A percentile compares a stretch with the other conserved stretches of the same genome.
Conservation (phyloP, 2,113 vertebrate species). For the Sinocyclocheilus grahami region DNA sequence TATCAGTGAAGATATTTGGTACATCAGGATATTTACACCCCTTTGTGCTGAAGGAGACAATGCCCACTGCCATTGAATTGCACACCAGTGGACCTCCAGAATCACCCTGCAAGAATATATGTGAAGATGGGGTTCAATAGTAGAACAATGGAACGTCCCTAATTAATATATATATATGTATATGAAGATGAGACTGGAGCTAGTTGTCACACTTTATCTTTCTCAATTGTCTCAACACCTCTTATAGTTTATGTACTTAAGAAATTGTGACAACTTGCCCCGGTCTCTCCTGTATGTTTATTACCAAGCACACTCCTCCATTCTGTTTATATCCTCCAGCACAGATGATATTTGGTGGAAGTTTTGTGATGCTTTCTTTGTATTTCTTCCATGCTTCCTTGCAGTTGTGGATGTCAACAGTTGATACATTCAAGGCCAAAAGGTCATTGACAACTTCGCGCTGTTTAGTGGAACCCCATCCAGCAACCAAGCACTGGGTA, state of each 20-base stretch:
- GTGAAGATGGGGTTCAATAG: neutral
- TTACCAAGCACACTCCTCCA: slow-evolving; percentile 35
- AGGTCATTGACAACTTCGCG: neutral
- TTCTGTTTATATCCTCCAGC: slow-evolving; percentile 42
- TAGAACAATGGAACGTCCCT: neutral
- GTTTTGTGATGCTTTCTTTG: neutral
- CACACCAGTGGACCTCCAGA: slow-evolving; percentile 45
- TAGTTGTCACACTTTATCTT: too few relatives aligned
- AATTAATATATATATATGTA: too few relatives aligned
- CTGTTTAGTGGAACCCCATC: too few relatives aligned
- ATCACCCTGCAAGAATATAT: slow-evolving; percentile 34
- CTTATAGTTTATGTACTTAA: too few relatives aligned
- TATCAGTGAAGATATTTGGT: slow-evolving; percentile 33
- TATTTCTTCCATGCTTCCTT: neutral
- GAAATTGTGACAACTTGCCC: too few relatives aligned
- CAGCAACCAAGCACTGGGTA: slow-evolving; percentile 30
- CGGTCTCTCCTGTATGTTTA: too few relatives aligned
- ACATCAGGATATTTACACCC: neutral
- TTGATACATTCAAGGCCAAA: slow-evolving; percentile 6
- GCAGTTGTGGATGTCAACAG: slow-evolving; percentile 8
- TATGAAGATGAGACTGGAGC: neutral
- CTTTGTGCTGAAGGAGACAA: neutral
- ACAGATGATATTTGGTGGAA: slow-evolving; percentile 35
- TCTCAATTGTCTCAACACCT: too few relatives aligned
- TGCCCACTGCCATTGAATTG: slow-evolving; percentile 13